Evolutionary conservation across 2,113 vertebrate genomes (phyloP), one percentile per base, ranked within the genome.

Genomic region (Ictalurus punctatus): DNA sequence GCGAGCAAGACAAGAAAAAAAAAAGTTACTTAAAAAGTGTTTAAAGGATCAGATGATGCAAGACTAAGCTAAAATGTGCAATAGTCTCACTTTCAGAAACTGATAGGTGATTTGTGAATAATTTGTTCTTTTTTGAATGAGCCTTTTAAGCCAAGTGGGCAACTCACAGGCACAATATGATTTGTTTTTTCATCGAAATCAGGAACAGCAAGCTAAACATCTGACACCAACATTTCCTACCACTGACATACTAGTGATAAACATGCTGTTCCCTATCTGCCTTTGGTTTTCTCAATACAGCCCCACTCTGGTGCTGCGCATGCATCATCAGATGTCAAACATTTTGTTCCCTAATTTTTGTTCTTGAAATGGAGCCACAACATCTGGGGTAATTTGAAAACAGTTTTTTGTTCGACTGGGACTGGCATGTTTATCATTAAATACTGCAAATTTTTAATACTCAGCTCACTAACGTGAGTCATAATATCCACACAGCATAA

Each of bases 301-400:
- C 30, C 58, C 81, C 54, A 40, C 58, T 63, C 81, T 83, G 58
- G 58, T 44, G 21, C 54, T 25, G 34, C 44, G 58, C 34, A 83
- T 40, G 81, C 81, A 83, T 63, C 81, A 63, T 83, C 58, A 83
- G 81, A 80, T 81, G 27, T 58, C 7, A 61, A 59, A 83, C 34
- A 63, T 63, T 80, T 81, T 61, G 56, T 37, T 37, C 27, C 9
- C 8, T 82, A 34, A 82, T 82, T 59, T 56, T 34, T 40, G 58
- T 61, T 83, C 30, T 61, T 83, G 13, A 83, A 83, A 61, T 25
- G 37, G 27, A 25, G 81, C 58, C 58, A 83, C 56, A 61, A 17
- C 81, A 63, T 63, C 34, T 83, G 81, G 34, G 34, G 12, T 63
- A 17, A 81, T 81, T 58, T 34, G 14, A 54, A 54, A 80, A 54